These are phyloP conservation scores for Drosophila varians DNA, from an alignment of 1,140 invertebrate species.

Conservation along the genomic window DNA sequence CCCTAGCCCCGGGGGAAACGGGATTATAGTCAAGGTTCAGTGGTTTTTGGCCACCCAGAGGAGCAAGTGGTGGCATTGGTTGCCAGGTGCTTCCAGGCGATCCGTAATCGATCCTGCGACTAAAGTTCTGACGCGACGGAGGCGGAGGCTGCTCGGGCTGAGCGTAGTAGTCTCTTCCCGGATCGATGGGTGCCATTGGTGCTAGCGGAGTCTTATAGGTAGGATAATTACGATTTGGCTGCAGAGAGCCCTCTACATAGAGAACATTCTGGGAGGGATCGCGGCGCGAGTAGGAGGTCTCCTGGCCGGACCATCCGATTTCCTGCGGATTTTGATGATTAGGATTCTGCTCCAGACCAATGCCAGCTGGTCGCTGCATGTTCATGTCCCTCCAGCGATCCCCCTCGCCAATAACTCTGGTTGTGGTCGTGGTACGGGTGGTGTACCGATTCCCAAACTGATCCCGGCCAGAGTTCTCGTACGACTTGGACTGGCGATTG, in stretches of 20 bases:
- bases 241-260: conserved; percentile 68
- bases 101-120: conserved; percentile 42
- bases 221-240: conserved; percentile 79
- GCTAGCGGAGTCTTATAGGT: conserved; percentile 63
- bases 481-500: conserved; percentile 50
- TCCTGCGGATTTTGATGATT: not conserved
- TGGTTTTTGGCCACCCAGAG: conserved; percentile 45
- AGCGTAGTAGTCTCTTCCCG: conserved; percentile 52
- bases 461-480: conserved; percentile 3
- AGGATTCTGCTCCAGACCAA: conserved; percentile 28
- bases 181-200: conserved; percentile 41
- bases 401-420: conserved; percentile 18
- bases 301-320: conserved; percentile 50
- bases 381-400: conserved; percentile 76
- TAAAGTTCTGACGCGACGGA: conserved; percentile 46
- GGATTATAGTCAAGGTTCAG: conserved; percentile 41
- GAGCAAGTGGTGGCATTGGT: conserved; percentile 19
- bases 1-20: conserved; percentile 8
- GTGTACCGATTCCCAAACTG: conserved; percentile 32
- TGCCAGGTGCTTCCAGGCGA: conserved; percentile 34
- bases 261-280: conserved; percentile 58
- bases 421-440: conserved; percentile 33
- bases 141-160: conserved; percentile 31
- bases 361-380: conserved; percentile 61
- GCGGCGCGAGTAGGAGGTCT: conserved; percentile 34